These are phyloP conservation scores for Drosophila ogumai DNA, from an alignment of 1,140 invertebrate genomes.

Conservation along the genomic window DNA sequence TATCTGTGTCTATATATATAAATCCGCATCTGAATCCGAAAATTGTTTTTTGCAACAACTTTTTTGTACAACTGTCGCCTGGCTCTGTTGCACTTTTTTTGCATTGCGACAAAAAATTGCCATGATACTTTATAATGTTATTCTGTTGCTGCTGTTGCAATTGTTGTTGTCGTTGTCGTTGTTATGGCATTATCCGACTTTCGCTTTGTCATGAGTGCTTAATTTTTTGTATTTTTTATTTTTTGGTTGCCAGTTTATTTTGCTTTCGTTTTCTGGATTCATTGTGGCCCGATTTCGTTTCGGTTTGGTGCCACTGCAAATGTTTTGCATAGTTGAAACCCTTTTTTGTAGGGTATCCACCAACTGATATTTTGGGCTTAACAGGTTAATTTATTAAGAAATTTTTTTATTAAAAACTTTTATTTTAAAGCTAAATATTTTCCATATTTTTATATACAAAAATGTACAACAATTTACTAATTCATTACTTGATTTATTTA, in stretches of 20 bases:
- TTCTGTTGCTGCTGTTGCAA: conserved; percentile 29
- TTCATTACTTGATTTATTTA: too few species aligned
- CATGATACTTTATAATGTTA: conserved; percentile 58
- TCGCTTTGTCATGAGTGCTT: conserved; percentile 69
- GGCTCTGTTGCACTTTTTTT: conserved; percentile 9
- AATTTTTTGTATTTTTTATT: conserved; percentile 26
- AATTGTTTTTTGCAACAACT: conserved; percentile 60
- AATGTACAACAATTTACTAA: too few species aligned
- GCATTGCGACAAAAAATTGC: conserved; percentile 32
- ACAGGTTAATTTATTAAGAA: conserved; percentile 13
- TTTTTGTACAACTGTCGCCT: conserved; percentile 57
- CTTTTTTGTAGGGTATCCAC: not conserved
- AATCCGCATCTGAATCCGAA: conserved; percentile 13
- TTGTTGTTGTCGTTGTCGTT: conserved; percentile 34
- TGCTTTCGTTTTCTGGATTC: conserved; percentile 5
- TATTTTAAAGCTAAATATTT: too few species aligned
- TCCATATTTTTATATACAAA: too few species aligned
- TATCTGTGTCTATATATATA: not conserved
- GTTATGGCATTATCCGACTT: conserved; percentile 69
- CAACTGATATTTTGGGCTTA: not conserved
- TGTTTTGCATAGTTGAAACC: conserved; percentile 22
- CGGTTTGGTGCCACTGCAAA: conserved; percentile 42
- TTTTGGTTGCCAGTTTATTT: conserved; percentile 7
- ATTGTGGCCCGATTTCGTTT: conserved; percentile 22
- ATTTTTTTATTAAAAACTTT: not conserved